Base-by-base conservation (phyloP, 2,888 invertebrate genomes). In the Cactoblastis cactorum region DNA sequence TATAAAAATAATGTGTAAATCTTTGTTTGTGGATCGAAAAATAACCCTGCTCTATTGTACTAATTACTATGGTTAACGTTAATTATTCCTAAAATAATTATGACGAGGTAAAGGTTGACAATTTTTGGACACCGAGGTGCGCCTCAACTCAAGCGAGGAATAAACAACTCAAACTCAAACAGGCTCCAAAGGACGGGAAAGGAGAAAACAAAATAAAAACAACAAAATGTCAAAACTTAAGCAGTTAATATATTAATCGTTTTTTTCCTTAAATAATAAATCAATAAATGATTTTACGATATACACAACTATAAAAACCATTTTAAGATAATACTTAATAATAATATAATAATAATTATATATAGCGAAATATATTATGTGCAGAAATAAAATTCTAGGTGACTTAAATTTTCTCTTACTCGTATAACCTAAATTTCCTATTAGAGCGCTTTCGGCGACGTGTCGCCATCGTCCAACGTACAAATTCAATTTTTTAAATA, bases 361-460 rank as follows among this genome's bases (percentile, higher is more conserved):
- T 90, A 88, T 88, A 88, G 86, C 85, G 86, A 88, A 88, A 89
- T 89, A 88, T 89, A 88, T 88, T 90, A 90, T 89, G 89, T 90
- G 89, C 89, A 88, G 77, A 89, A 89, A 89, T 90, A 90, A 89
- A 88, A 89, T 86, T 89, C 89, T 89, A 89, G 86, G 89, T 89
- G 89, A 87, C 88, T 89, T 89, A 89, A 88, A 86, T 76, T 85
- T 88, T 88, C 80, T 87, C 87, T 89, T 88, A 89, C 80, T 83
- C 85, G 71, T 83, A 80, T 83, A 87, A 85, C 78, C 88, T 88
- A 88, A 88, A 87, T 88, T 89, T 83, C 69, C 89, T 88, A 88
- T 80, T 68, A 81, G 84, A 83, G 85, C 83, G 80, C 73, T 67
- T 45, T 72, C 60, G 68, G 66, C 71, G 64, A 49, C 60, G 58